Evolutionary conservation across 2,888 invertebrate species (phyloP), one percentile per base, ranked within the genome.

Genomic region (Apoderus coryli): DNA sequence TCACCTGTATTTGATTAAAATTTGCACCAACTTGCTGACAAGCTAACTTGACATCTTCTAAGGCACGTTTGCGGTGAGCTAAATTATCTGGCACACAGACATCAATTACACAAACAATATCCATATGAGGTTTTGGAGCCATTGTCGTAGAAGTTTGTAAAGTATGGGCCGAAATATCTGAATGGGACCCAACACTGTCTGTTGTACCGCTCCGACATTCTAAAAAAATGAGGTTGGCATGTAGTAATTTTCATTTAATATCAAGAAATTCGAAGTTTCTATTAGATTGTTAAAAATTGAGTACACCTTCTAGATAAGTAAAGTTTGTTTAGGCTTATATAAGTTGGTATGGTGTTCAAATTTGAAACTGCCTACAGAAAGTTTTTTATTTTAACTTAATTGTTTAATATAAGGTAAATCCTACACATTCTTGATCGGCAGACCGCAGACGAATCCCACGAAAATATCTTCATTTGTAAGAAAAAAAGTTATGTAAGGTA

Each of bases 71-170:
- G 30, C 90, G 69, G 43, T 85, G 80, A 29, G 65, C 60, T 42
- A 81, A 33, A 56, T 80, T 72, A 43, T 76, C 74, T 12, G 71
- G 64, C 52, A 81, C 75, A 45, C 53, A 61, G 35, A 80, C 57
- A 61, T 89, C 88, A 45, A 89, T 66, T 40, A 89, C 80, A 61
- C 85, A 85, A 29, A 78, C 88, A 38, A 90, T 81, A 56, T 89
- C 86, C 81, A 88, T 86, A 44, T 72, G 69, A 13, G 76, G 72
- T 42, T 74, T 58, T 15, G 57, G 59, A 35, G 54, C 49, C 9
- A 45, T 49, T 34, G 43, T 44, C 29, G 44, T 47, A 40, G 37
- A 41, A 31, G 43, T 43, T 43, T 64, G 58, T 19, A 63, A 53
- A 15, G 64, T 65, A 34, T 60, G 60, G 23, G 56, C 64, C 14